Percentiles rank a stretch among this genome's conserved stretches.
These are phyloP conservation scores for Holacanthella duospinosa DNA, from an alignment of 2,888 invertebrate species.

Conservation along the genomic window DNA sequence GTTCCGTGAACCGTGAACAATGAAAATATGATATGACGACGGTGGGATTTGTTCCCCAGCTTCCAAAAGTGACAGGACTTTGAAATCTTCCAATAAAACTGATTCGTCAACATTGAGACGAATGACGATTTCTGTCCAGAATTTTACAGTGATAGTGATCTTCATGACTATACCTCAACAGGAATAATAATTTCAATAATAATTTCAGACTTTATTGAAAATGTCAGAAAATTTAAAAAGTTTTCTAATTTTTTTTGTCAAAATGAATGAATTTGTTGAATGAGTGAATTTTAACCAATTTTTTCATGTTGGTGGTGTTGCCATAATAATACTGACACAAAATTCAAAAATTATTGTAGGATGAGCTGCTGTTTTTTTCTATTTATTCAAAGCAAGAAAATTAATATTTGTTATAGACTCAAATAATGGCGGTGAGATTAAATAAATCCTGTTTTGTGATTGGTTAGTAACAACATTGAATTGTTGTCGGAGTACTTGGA, in stretches of 20 bases:
- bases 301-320: background rate
- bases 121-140: background rate
- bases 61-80: background rate
- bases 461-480: background rate
- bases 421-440: background rate
- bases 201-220: no score
- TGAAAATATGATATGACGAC: background rate
- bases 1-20: background rate
- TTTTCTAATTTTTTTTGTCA: background rate
- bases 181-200: background rate
- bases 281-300: background rate
- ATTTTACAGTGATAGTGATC: background rate
- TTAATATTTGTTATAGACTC: no score
- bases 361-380: no score
- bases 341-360: background rate
- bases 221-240: background rate
- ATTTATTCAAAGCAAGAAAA: no score
- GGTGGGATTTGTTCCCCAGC: background rate
- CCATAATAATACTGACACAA: no score
- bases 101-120: background rate
- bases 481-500: background rate
- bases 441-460: background rate
- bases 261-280: no score
- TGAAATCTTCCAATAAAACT: background rate
- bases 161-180: background rate